Evolutionary conservation across 1,140 invertebrate species (phyloP).

Genomic region (Diorhabda carinulata): DNA sequence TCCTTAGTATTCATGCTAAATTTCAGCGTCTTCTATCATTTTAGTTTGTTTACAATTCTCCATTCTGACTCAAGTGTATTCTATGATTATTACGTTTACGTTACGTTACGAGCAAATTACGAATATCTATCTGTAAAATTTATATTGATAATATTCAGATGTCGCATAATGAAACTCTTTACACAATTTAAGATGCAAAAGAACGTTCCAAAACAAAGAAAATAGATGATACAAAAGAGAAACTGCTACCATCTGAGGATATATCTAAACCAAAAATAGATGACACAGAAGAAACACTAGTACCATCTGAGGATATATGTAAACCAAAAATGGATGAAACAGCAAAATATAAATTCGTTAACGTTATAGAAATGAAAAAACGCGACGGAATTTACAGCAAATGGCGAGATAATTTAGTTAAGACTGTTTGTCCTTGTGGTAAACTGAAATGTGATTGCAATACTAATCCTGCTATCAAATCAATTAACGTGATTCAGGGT

Average conservation of each 20-base stretch:
- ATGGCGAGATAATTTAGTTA: slow-evolving; percentile 8
- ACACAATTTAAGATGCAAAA: neutral
- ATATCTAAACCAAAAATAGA: neutral
- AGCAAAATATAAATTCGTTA: neutral
- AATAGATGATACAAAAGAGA: neutral
- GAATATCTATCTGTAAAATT: no score
- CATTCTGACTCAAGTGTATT: no score
- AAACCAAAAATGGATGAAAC: neutral
- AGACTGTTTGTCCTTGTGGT: slow-evolving; percentile 4
- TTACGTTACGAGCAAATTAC: no score
- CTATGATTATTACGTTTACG: no score
- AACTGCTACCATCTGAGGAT: neutral
- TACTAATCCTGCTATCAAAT: slow-evolving; percentile 8
- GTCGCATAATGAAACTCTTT: neutral
- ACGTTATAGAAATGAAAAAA: slow-evolving; percentile 11
- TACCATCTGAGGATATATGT: neutral
- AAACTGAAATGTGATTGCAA: slow-evolving; percentile 3
- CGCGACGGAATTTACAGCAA: slow-evolving; percentile 6
- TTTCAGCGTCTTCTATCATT: no score
- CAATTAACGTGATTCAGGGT: neutral
- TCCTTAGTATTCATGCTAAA: no score
- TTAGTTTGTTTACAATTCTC: no score
- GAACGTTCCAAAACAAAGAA: neutral
- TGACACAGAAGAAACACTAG: no score
- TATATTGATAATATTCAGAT: no score